These are phyloP conservation scores for Halictus rubicundus DNA, from an alignment of 1,140 invertebrate species.

Conservation along the genomic window DNA sequence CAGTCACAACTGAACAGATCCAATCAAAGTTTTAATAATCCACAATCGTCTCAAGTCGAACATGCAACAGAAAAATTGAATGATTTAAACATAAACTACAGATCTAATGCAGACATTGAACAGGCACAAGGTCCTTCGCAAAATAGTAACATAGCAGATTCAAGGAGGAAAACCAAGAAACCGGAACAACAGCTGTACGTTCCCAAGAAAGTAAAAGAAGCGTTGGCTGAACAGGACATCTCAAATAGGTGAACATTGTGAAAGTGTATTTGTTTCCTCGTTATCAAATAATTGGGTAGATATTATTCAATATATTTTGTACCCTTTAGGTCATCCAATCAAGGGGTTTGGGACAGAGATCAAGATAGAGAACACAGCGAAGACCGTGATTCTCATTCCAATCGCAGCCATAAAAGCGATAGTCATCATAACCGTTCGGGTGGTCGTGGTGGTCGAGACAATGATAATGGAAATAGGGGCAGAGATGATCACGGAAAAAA, in stretches of 20 bases:
- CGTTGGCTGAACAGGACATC: constrained; percentile 76
- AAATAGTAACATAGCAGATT: constrained; percentile 65
- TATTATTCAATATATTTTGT: constrained; percentile 4
- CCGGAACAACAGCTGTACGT: constrained; percentile 82
- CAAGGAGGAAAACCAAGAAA: constrained; percentile 78
- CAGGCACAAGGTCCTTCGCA: constrained; percentile 65
- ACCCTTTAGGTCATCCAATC: constrained; percentile 64
- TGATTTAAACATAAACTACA: constrained; percentile 70
- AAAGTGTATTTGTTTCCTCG: constrained; percentile 16
- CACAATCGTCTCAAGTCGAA: constrained; percentile 60
- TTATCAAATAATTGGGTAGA: not conserved
- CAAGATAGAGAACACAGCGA: constrained; percentile 67
- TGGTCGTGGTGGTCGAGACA: constrained; percentile 68
- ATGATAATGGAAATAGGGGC: constrained; percentile 61
- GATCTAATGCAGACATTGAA: constrained; percentile 67
- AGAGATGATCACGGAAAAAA: constrained; percentile 76
- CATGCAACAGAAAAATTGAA: constrained; percentile 70
- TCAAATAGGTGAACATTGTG: constrained; percentile 37
- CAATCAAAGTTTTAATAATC: constrained; percentile 58
- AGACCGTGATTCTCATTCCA: constrained; percentile 75
- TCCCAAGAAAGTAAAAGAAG: constrained; percentile 81
- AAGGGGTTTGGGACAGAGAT: constrained; percentile 68
- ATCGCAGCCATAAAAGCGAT: constrained; percentile 70
- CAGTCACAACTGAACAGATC: constrained; percentile 62
- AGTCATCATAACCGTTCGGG: constrained; percentile 65